phyloP scores from a whole-genome alignment of 2,113 vertebrate species.

The Halichoeres trimaculatus region DNA sequence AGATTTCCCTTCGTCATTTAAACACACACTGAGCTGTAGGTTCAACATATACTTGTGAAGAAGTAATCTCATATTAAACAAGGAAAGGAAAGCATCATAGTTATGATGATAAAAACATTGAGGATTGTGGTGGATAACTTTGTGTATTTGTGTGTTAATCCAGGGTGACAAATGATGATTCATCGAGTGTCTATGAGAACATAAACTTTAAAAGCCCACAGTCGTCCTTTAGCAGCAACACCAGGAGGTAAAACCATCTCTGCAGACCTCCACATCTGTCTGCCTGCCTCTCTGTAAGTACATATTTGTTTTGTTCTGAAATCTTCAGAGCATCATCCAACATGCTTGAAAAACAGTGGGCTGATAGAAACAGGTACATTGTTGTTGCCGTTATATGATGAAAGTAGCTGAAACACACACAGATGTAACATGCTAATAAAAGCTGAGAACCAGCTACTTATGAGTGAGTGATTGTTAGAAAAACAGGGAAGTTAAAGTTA shows the following conservation, averaged over 20 bases:
- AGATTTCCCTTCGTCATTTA: no score
- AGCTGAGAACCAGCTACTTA: background rate
- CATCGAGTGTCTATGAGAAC: slow-evolving; percentile 90
- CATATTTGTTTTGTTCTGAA: background rate
- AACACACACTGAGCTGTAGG: no score
- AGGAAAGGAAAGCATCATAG: no score
- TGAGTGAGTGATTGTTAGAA: background rate
- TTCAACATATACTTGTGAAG: no score
- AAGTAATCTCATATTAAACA: no score
- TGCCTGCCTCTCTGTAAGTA: slow-evolving; percentile 75
- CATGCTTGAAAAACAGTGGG: no score
- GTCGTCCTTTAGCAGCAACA: slow-evolving; percentile 81
- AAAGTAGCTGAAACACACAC: background rate
- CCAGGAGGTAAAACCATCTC: slow-evolving; percentile 81
- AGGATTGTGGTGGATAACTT: no score
- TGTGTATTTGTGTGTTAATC: slow-evolving; percentile 9
- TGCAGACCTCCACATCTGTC: slow-evolving; percentile 52
- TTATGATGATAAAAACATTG: no score
- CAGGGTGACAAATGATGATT: slow-evolving; percentile 87
- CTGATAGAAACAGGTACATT: background rate
- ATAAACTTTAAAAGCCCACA: slow-evolving; percentile 88
- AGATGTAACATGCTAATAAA: background rate
- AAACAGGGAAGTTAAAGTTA: background rate
- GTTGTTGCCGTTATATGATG: background rate
- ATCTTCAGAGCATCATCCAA: background rate